These are phyloP conservation scores for Abrostola triplasia DNA, from an alignment of 2,888 invertebrate species.

Conservation along the genomic window DNA sequence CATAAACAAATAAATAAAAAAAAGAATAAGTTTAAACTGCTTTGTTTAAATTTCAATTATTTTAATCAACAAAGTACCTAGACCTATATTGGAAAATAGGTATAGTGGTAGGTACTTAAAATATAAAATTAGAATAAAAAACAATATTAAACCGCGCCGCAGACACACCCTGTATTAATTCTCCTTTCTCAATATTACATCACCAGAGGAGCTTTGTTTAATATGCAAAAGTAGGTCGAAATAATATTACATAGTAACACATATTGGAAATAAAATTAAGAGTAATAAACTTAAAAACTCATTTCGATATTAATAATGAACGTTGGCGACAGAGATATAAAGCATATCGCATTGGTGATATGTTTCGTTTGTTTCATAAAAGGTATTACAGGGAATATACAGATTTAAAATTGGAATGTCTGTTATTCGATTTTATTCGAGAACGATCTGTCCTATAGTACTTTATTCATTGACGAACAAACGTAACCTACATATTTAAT, in stretches of 20 bases:
- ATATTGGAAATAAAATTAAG: constrained; percentile 37
- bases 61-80: no score
- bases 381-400: not conserved
- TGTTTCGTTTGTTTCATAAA: constrained; percentile 15
- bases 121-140: not conserved
- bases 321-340: constrained; percentile 12
- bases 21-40: no score
- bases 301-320: constrained; percentile 45
- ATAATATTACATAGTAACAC: constrained; percentile 18
- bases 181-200: not conserved
- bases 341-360: constrained; percentile 25
- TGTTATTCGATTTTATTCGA: not conserved
- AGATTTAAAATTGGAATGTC: constrained; percentile 1
- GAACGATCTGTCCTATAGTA: no score
- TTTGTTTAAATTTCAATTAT: no score
- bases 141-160: not conserved
- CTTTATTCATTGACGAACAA: no score
- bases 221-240: constrained; percentile 33
- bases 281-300: constrained; percentile 48
- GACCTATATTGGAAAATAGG: no score
- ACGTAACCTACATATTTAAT: no score
- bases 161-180: not conserved
- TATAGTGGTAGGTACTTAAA: not conserved
- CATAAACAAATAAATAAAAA: no score
- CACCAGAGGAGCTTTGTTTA: constrained; percentile 6